These are phyloP conservation scores for Perithous albicinctus DNA, from an alignment of 2,888 invertebrate species.

Conservation along the genomic window DNA sequence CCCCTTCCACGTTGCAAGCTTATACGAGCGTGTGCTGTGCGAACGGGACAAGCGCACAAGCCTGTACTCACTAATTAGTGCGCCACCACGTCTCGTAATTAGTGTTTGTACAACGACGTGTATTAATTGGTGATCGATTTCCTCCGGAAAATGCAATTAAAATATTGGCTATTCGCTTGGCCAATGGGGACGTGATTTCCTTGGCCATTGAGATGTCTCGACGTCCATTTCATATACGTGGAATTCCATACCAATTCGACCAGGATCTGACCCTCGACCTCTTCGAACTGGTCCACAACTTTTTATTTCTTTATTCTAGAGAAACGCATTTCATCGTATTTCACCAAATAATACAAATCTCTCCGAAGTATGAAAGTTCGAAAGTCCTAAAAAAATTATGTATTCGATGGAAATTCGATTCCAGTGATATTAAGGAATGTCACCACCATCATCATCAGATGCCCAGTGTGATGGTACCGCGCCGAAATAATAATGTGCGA, in stretches of 20 bases:
- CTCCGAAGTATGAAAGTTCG: too few species aligned
- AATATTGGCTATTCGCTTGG: slow-evolving; percentile 73
- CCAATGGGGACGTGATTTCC: slow-evolving; percentile 20
- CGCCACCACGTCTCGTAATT: slow-evolving; percentile 79
- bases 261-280: too few species aligned
- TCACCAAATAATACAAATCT: too few species aligned
- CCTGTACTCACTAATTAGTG: slow-evolving; percentile 83
- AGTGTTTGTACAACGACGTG: slow-evolving; percentile 77
- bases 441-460: slow-evolving; percentile 12
- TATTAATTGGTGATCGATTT: slow-evolving; percentile 78
- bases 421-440: not conserved
- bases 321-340: too few species aligned
- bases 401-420: too few species aligned
- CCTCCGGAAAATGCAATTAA: slow-evolving; percentile 75
- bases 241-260: too few species aligned
- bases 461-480: slow-evolving; percentile 7
- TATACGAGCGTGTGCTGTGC: slow-evolving; percentile 17
- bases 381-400: too few species aligned
- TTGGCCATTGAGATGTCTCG: not conserved
- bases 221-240: not conserved
- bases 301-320: too few species aligned
- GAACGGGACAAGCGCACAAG: slow-evolving; percentile 39
- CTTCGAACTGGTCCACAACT: too few species aligned
- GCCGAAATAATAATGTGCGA: slow-evolving; percentile 46
- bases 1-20: slow-evolving; percentile 17